Evolutionary conservation across 2,888 invertebrate genomes (phyloP).

Genomic region (Mesoligia furuncula): DNA sequence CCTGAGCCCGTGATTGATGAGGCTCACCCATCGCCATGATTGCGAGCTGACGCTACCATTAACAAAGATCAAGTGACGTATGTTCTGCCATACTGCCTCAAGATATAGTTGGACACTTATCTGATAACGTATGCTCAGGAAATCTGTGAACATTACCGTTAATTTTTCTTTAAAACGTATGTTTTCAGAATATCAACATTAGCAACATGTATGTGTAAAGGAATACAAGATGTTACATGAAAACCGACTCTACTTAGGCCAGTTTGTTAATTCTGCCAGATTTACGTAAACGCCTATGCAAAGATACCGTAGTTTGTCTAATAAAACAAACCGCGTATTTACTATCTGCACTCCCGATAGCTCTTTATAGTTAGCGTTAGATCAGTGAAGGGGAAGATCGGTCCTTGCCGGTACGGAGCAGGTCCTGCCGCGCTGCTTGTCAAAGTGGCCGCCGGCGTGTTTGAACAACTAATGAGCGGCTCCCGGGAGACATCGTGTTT

Average conservation of each 20-base stretch:
- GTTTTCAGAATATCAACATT: neutral
- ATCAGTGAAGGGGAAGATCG: slow-evolving; percentile 86
- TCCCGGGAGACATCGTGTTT: slow-evolving; percentile 88
- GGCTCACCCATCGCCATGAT: slow-evolving; percentile 84
- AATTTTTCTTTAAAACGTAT: neutral
- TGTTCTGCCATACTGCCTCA: slow-evolving; percentile 33
- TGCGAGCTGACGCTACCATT: slow-evolving; percentile 78
- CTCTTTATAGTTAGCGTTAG: slow-evolving; percentile 84
- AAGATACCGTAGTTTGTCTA: slow-evolving; percentile 70
- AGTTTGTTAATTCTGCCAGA: slow-evolving; percentile 53
- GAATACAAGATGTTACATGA: slow-evolving; percentile 2
- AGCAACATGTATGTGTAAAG: neutral
- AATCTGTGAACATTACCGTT: neutral
- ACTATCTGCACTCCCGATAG: slow-evolving; percentile 80
- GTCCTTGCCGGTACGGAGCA: slow-evolving; percentile 75
- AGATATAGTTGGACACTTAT: slow-evolving; percentile 24
- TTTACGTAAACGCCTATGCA: slow-evolving; percentile 63
- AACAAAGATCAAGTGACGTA: slow-evolving; percentile 62
- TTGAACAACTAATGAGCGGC: slow-evolving; percentile 90
- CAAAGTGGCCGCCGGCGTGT: slow-evolving; percentile 89
- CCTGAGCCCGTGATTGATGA: slow-evolving; percentile 90
- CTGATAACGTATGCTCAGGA: neutral
- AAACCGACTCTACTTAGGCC: slow-evolving; percentile 22
- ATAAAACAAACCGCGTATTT: slow-evolving; percentile 82
- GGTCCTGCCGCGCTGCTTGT: slow-evolving; percentile 85